These are phyloP conservation scores for Amphimedon queenslandica DNA, from an alignment of 37 sponge, comb jelly and placozoan species.

Conservation along the genomic window DNA sequence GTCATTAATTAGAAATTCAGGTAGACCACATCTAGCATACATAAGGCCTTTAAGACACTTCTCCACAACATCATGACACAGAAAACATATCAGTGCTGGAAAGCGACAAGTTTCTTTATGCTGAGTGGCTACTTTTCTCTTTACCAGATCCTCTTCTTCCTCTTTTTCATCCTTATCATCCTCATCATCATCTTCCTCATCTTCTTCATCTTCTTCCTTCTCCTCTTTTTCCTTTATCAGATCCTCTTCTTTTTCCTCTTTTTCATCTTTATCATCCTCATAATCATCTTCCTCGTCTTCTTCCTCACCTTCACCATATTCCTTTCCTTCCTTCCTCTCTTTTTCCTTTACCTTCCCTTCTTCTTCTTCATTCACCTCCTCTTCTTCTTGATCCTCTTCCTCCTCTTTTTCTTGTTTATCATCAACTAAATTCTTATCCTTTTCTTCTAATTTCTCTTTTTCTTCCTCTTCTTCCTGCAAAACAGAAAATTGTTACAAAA, in stretches of 20 bases:
- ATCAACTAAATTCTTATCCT: not conserved
- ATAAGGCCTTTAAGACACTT: constrained; percentile 62
- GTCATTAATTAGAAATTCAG: constrained; percentile 1
- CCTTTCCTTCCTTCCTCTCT: too few species aligned
- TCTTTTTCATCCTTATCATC: not conserved
- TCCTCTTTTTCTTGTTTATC: not conserved
- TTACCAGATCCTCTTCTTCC: not conserved
- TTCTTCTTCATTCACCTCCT: not conserved
- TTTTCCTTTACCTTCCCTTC: not conserved
- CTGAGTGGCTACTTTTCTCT: not conserved
- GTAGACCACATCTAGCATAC: constrained; percentile 46
- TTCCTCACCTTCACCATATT: not conserved
- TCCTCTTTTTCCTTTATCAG: not conserved
- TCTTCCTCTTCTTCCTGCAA: too few species aligned
- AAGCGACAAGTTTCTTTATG: constrained; percentile 9
- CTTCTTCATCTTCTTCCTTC: constrained; percentile 2
- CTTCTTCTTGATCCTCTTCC: not conserved
- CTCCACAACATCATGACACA: constrained; percentile 63
- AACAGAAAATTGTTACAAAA: too few species aligned
- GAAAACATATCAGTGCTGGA: constrained; percentile 69
- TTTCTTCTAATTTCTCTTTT: not conserved
- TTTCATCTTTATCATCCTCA: not conserved
- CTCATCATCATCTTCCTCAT: not conserved
- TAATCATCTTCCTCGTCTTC: not conserved
- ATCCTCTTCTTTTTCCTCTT: not conserved